phyloP scores from a whole-genome alignment of 2,113 vertebrate species.

The Chaenogobius annularis region DNA sequence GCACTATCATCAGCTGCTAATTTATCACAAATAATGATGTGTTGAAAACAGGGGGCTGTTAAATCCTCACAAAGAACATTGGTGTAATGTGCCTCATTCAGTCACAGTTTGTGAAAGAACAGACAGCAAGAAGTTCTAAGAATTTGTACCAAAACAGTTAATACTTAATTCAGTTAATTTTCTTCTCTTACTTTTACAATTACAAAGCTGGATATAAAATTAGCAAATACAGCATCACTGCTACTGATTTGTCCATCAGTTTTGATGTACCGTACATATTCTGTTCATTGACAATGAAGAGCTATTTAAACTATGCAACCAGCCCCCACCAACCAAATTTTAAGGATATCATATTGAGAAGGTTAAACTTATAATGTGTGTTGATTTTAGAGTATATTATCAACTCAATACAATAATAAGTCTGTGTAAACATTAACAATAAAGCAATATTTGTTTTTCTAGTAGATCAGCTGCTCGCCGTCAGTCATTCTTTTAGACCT shows the following conservation, averaged over 20 bases:
- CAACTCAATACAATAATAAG: not conserved
- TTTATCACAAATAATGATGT: constrained; percentile 75
- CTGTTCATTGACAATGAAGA: no score
- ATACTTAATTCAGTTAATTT: not conserved
- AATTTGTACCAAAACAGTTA: not conserved
- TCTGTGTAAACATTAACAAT: not conserved
- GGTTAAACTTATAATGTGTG: not conserved
- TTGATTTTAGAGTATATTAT: not conserved
- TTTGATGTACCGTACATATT: no score
- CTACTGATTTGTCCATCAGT: no score
- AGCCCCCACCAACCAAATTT: no score
- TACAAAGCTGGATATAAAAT: not conserved
- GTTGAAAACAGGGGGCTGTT: constrained; percentile 63
- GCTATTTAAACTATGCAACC: no score
- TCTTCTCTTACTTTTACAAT: not conserved
- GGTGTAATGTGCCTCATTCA: constrained; percentile 48
- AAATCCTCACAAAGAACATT: constrained; percentile 60
- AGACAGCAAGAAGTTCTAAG: not conserved
- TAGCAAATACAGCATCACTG: no score
- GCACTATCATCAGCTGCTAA: constrained; percentile 74
- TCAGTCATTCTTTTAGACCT: not conserved
- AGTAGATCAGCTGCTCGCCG: not conserved
- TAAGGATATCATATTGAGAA: no score
- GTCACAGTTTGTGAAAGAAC: constrained; percentile 19
- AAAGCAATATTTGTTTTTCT: not conserved